Conservation (phyloP, 2,797 vertebrate species). For the Trachops cirrhosus region DNA sequence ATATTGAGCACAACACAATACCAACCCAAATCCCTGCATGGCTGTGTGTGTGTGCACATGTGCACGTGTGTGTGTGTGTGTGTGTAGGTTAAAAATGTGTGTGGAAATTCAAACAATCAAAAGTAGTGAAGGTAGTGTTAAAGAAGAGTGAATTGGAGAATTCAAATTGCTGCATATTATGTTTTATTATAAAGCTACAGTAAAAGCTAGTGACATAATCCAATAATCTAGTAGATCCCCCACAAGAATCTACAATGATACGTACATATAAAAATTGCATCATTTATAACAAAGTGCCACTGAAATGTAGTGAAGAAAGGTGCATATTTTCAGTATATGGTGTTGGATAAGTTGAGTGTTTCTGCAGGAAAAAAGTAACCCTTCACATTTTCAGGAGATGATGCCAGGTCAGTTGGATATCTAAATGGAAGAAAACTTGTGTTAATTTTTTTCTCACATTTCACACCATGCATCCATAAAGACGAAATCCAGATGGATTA, state of each 20-base stretch:
- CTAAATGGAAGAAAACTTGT: constrained; percentile 12
- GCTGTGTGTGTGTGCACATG: background rate
- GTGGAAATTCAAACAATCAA: background rate
- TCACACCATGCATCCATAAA: background rate
- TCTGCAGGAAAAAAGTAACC: background rate
- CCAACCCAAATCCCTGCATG: background rate
- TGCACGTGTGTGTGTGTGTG: too few relatives aligned
- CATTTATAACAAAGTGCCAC: background rate
- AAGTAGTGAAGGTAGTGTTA: background rate
- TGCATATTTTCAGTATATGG: background rate
- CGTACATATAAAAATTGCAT: background rate
- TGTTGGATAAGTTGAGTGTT: background rate
- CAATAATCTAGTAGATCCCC: background rate
- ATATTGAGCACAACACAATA: background rate
- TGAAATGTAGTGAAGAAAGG: background rate
- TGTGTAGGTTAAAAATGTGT: background rate
- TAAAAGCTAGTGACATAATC: background rate
- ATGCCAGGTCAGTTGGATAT: background rate
- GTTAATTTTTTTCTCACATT: background rate
- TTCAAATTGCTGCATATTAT: background rate
- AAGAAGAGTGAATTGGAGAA: background rate
- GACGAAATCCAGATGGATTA: background rate
- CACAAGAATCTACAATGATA: background rate
- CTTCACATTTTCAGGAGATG: background rate
- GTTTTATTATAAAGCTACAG: background rate